A percentile compares a stretch with the other conserved stretches of the same genome.
phyloP scores from a whole-genome alignment of 2,113 vertebrate species.

The Onychostruthus taczanowskii region DNA sequence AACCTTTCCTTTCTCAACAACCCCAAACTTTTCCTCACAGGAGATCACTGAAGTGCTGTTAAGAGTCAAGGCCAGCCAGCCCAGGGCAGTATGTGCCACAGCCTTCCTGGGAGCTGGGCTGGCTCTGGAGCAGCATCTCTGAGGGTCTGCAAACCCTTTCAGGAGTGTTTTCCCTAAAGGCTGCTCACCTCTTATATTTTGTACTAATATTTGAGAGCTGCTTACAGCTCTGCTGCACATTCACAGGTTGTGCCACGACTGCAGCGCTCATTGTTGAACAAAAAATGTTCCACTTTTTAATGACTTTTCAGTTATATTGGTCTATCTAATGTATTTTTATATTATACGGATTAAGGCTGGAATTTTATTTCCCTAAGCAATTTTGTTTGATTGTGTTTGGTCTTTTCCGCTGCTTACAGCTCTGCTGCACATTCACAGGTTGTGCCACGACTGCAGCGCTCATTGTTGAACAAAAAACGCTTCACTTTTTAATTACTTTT shows the following conservation, averaged over 20 bases:
- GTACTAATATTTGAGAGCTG: background rate
- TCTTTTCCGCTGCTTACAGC: no score
- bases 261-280: background rate
- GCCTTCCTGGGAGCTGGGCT: background rate
- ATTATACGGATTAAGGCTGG: no score
- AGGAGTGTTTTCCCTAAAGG: background rate
- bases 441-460: no score
- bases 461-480: no score
- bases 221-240: background rate
- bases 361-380: background rate
- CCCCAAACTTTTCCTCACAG: background rate
- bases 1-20: background rate
- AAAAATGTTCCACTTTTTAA: background rate
- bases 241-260: background rate
- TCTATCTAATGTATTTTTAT: no score
- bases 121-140: background rate
- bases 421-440: no score
- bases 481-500: no score
- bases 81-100: background rate
- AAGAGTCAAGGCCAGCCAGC: background rate
- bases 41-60: background rate
- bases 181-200: background rate
- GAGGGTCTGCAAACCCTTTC: background rate
- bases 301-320: background rate
- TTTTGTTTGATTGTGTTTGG: background rate